Conservation (phyloP, 2,113 vertebrate genomes). For the Lophochroa leadbeateri region DNA sequence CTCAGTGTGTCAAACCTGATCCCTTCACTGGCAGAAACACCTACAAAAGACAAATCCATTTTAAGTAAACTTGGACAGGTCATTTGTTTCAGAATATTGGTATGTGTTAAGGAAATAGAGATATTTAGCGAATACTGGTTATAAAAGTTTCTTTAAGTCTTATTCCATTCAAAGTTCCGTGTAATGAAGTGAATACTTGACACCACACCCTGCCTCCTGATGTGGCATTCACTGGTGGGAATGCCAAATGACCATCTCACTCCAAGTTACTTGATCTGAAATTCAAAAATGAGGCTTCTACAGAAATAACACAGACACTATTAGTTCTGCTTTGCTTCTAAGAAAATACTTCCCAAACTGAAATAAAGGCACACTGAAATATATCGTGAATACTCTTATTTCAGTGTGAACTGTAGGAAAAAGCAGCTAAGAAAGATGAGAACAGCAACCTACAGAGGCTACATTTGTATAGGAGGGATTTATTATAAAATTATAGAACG, state of each 20-base stretch:
- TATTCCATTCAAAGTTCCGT: background rate
- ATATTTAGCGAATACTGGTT: background rate
- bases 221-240: background rate
- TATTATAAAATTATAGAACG: background rate
- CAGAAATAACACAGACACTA: background rate
- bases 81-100: background rate
- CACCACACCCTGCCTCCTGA: background rate
- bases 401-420: background rate
- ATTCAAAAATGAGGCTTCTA: background rate
- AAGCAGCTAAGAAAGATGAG: background rate
- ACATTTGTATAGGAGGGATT: background rate
- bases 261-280: background rate
- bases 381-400: background rate
- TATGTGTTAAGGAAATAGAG: background rate
- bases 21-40: background rate
- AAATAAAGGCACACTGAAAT: too few species aligned
- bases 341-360: background rate
- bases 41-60: background rate
- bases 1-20: background rate
- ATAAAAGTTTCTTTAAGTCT: background rate
- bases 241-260: background rate
- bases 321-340: background rate
- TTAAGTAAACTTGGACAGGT: background rate
- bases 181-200: background rate
- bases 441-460: background rate